These are phyloP conservation scores for Hyposoter didymator DNA, from an alignment of 2,888 invertebrate species.

Conservation along the genomic window DNA sequence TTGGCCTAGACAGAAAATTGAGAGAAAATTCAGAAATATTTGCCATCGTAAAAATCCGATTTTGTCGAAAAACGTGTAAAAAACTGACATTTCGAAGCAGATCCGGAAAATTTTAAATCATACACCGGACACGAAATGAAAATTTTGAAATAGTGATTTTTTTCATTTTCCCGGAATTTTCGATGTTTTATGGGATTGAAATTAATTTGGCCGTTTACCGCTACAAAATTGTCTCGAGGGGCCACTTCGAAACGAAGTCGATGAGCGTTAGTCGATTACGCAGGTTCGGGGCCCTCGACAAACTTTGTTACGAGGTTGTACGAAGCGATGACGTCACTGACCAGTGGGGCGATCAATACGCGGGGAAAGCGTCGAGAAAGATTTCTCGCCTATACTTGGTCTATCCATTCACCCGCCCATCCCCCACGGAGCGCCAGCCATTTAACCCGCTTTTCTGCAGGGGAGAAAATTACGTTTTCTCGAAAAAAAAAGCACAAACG, in stretches of 20 bases:
- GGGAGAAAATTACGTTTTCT: slow-evolving; percentile 27
- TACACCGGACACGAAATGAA: background rate
- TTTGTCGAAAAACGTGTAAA: background rate
- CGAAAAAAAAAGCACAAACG: slow-evolving; percentile 5
- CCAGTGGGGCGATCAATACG: slow-evolving; percentile 81
- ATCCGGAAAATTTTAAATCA: background rate
- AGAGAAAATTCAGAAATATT: background rate
- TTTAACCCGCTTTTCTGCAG: slow-evolving; percentile 59
- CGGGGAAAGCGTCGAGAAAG: slow-evolving; percentile 73
- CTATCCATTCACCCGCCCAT: slow-evolving; percentile 30
- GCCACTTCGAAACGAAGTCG: background rate
- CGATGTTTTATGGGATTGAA: background rate
- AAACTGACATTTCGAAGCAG: background rate
- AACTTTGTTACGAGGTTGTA: slow-evolving; percentile 72
- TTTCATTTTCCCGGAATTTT: background rate
- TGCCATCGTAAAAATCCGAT: background rate
- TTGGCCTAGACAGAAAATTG: background rate
- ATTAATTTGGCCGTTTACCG: background rate
- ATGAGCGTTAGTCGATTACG: slow-evolving; percentile 41
- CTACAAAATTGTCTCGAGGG: slow-evolving; percentile 37
- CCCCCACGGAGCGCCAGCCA: slow-evolving; percentile 16
- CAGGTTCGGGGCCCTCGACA: slow-evolving; percentile 62
- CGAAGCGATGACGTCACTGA: slow-evolving; percentile 79
- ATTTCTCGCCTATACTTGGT: slow-evolving; percentile 65
- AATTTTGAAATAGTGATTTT: background rate